Evolutionary conservation across 2,113 vertebrate genomes (phyloP), one percentile per base, ranked within the genome.

Genomic region (Oostethus manadensis): DNA sequence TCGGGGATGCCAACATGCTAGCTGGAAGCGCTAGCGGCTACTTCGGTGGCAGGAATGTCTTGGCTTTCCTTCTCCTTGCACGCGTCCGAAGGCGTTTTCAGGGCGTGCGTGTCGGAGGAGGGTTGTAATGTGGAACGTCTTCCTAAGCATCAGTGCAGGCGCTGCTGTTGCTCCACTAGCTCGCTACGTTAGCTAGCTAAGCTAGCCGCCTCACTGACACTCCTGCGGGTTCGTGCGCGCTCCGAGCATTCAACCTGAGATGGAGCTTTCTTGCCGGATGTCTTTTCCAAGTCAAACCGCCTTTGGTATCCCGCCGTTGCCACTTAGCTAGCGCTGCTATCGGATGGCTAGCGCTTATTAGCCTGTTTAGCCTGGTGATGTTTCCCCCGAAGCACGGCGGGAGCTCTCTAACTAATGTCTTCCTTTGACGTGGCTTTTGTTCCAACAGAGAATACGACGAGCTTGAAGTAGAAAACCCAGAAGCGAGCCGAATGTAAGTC

Each of bases 401-500:
- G 63, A 74, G 65, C 53, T 63, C 14, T 78, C 14, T 14, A 14
- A 42, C 13, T 6, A 42, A 5, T 42, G 1, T 55, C 3, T 15
- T 18, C n/a, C n/a, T 17, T 16, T 40, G 6, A 21, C 46, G 33
- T 74, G n/a, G n/a, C 59, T 77, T 47, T 66, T 64, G n/a, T 73
- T 58, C 44, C 3, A 51, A 51, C 6, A 88, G 87, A 85, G 78
- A 83, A 76, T 59, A 83, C 93, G 93, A 93, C 93, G 94, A 96
- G 90, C 88, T 91, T 85, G 91, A 92, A 86, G 89, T 91, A 90
- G 96, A 94, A 90, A 93, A 93, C 93, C 90, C 92, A 85, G 93
- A 98, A 99, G 89, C 95, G 93, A 98, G 93, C 95, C 96, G 95
- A 94, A 99, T 98, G 96, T 99, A 92, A 97, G 83, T 81, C 26